phyloP scores from a whole-genome alignment of 2,797 vertebrate species.

The Cheirogaleus major region DNA sequence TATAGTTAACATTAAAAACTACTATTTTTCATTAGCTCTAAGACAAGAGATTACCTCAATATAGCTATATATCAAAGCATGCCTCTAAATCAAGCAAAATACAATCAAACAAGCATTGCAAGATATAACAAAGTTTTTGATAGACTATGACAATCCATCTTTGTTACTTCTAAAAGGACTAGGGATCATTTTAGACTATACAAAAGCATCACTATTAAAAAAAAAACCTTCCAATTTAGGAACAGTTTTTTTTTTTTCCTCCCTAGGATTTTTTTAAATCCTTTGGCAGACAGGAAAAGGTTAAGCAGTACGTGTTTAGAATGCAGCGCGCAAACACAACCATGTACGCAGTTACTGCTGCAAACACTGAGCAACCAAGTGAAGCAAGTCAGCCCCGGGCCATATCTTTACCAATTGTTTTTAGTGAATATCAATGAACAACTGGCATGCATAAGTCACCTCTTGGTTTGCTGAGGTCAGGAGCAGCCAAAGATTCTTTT shows the following conservation, averaged over 20 bases:
- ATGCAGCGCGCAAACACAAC: slow-evolving; percentile 22
- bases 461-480: slow-evolving; percentile 99
- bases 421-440: slow-evolving; percentile 84
- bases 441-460: slow-evolving; percentile 95
- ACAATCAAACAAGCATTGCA: neutral
- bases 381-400: slow-evolving; percentile 70
- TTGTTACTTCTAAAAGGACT: neutral
- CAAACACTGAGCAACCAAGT: slow-evolving; percentile 67
- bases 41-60: neutral
- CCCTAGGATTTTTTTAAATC: neutral
- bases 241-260: neutral
- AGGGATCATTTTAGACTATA: neutral
- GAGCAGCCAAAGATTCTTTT: slow-evolving; percentile 99
- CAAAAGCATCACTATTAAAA: neutral
- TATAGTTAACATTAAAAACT: neutral
- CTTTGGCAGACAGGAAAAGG: neutral
- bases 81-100: slow-evolving; percentile 51
- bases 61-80: neutral
- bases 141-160: neutral
- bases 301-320: neutral
- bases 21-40: neutral
- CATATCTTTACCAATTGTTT: slow-evolving; percentile 46
- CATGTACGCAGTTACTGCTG: slow-evolving; percentile 29
- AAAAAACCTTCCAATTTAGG: neutral
- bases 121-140: neutral